Evolutionary conservation across 2,797 vertebrate species (phyloP).

Genomic region (Glossophaga mutica): DNA sequence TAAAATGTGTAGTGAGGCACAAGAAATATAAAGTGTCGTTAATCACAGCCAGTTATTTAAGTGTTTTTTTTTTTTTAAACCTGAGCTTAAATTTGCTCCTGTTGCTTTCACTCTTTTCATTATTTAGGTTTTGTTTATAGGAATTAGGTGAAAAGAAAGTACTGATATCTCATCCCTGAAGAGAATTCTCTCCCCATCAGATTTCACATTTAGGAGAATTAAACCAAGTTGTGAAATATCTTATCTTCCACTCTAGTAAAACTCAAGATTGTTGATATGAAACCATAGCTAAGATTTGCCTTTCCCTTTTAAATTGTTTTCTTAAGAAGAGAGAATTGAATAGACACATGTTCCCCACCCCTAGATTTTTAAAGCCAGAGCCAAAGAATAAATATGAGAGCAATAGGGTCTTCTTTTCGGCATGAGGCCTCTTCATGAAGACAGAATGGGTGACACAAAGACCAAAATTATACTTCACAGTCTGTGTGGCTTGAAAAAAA

Average conservation of each 20-base stretch:
- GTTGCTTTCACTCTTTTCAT: conserved; percentile 3
- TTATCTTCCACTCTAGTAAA: conserved; percentile 1
- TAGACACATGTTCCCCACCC: not conserved
- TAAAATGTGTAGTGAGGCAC: conserved; percentile 34
- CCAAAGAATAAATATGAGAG: not conserved
- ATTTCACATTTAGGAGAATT: not conserved
- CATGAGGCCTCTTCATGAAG: not conserved
- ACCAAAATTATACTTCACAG: not conserved
- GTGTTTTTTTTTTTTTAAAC: not conserved
- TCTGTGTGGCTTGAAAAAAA: not conserved
- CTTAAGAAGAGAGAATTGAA: not conserved
- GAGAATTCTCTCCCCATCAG: not conserved
- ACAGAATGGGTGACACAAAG: not conserved
- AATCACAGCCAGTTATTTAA: not conserved
- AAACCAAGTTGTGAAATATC: not conserved
- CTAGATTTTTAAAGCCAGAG: not conserved
- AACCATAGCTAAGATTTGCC: conserved; percentile 5
- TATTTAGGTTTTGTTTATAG: not conserved
- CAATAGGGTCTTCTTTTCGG: not conserved
- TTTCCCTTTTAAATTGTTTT: not conserved
- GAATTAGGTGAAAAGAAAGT: not conserved
- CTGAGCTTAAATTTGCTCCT: not conserved
- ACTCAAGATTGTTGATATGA: conserved; percentile 3
- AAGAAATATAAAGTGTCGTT: not conserved
- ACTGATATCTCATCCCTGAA: not conserved